A percentile compares a stretch with the other conserved stretches of the same genome.
Conservation (phyloP, 2,888 invertebrate species). For the Heliconius sara region DNA sequence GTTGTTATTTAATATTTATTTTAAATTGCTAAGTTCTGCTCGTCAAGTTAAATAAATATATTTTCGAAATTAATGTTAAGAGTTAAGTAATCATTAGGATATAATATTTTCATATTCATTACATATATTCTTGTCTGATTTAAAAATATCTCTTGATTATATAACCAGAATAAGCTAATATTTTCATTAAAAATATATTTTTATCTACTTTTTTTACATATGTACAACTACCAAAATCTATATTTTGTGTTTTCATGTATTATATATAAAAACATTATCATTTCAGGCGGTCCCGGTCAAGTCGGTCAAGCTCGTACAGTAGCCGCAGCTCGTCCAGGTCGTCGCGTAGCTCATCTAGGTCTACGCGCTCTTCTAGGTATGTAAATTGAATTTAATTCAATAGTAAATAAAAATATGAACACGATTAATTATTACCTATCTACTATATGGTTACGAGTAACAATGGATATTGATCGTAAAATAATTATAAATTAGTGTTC, state of each 20-base stretch:
- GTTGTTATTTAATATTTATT: neutral
- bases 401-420: conserved; percentile 20
- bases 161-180: neutral
- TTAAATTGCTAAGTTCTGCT: too few species aligned
- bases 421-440: neutral
- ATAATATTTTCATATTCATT: too few species aligned
- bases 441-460: too few species aligned
- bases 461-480: too few species aligned
- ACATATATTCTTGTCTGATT: too few species aligned
- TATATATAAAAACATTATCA: neutral
- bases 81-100: too few species aligned
- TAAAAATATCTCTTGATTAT: neutral
- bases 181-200: neutral
- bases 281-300: conserved; percentile 64
- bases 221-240: too few species aligned
- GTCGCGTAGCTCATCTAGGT: conserved; percentile 71
- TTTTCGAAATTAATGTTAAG: too few species aligned
- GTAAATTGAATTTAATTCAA: neutral
- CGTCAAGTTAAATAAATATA: too few species aligned
- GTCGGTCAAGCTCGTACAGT: conserved; percentile 82
- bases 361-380: conserved; percentile 81
- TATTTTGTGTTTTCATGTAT: neutral
- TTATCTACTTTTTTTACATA: too few species aligned
- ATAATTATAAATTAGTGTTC: neutral
- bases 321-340: conserved; percentile 79